Base-by-base conservation (phyloP, 2,797 vertebrate genomes). In the Labroides dimidiatus region DNA sequence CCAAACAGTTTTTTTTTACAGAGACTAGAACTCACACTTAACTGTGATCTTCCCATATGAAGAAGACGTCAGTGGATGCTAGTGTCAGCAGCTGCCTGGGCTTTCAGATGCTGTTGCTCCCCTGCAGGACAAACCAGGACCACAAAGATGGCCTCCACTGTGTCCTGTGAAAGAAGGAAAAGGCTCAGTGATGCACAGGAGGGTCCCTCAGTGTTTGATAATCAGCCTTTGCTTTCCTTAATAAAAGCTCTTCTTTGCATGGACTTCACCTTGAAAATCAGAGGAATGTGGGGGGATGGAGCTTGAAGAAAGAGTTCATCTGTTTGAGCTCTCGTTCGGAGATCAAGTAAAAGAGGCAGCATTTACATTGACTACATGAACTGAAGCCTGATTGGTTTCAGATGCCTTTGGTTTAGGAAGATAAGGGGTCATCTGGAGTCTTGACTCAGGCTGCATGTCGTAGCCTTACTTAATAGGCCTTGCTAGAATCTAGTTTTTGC, bases 401-500 rank as follows among this genome's bases (percentile, higher is more conserved):
- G 57, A 85, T 80, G 80, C 84, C 82, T 89, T 87, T 77, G 68
- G 84, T 70, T 42, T 58, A 74, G 66, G 72, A 68, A 62, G 74
- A 75, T 42, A 78, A 76, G 23, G 54, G 81, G 82, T 82, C 75
- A 68, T 69, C 75, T 70, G 81, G 81, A 80, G 82, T 83, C 68
- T 79, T 80, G 86, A 86, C 85, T 87, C 72, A n/a, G 89, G 91
- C 87, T 91, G 85, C 85, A 73, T 86, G 82, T 76, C 75, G 88
- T 79, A 91, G 90, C 91, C 89, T 89, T 75, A 79, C 77, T 73
- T 20, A 65, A 84, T 83, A 82, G 84, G 88, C 89, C 88, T 92
- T 90, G 84, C 71, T 92, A 89, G 89, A 89, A 82, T 81, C 84
- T 91, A 91, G 87, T 84, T 84, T 89, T 87, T 45, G 64, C 78